phyloP scores from a whole-genome alignment of 2,113 vertebrate species.

The Girardinichthys multiradiatus region DNA sequence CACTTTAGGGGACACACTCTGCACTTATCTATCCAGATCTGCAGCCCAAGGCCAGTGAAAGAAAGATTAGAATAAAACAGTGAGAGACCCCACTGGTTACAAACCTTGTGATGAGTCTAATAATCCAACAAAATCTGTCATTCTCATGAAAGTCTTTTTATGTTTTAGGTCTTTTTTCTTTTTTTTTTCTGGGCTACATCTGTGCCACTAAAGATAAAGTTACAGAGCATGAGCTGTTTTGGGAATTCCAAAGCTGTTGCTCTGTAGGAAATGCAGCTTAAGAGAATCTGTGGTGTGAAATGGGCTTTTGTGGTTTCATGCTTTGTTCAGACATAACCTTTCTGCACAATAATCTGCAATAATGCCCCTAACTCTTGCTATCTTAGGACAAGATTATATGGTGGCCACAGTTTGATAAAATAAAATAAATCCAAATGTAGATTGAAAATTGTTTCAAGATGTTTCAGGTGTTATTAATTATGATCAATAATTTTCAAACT shows the following conservation, averaged over 20 bases:
- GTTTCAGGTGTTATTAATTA: too few species aligned
- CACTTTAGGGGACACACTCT: slow-evolving; percentile 46
- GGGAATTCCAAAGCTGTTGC: slow-evolving; percentile 34
- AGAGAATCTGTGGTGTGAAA: slow-evolving; percentile 32
- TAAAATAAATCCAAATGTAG: neutral
- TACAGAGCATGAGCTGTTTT: slow-evolving; percentile 38
- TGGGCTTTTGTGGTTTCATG: slow-evolving; percentile 29
- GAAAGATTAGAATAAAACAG: slow-evolving; percentile 36
- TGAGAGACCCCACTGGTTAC: slow-evolving; percentile 29
- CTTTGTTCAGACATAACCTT: slow-evolving; percentile 27
- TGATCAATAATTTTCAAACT: too few species aligned
- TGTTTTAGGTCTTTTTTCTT: slow-evolving; percentile 3
- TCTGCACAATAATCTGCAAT: slow-evolving; percentile 15
- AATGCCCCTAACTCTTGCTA: neutral
- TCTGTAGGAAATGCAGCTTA: slow-evolving; percentile 27
- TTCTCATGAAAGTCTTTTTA: slow-evolving; percentile 51
- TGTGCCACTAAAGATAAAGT: slow-evolving; percentile 43
- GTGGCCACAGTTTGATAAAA: neutral
- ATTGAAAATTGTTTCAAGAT: too few species aligned
- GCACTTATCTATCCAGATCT: slow-evolving; percentile 45
- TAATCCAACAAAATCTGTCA: slow-evolving; percentile 58
- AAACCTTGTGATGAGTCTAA: slow-evolving; percentile 54
- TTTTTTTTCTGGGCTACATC: slow-evolving; percentile 14
- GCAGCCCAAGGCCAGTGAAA: slow-evolving; percentile 40
- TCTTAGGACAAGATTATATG: neutral